Evolutionary conservation across 1,140 invertebrate species (phyloP).

Genomic region (Andrena cerasifolii): DNA sequence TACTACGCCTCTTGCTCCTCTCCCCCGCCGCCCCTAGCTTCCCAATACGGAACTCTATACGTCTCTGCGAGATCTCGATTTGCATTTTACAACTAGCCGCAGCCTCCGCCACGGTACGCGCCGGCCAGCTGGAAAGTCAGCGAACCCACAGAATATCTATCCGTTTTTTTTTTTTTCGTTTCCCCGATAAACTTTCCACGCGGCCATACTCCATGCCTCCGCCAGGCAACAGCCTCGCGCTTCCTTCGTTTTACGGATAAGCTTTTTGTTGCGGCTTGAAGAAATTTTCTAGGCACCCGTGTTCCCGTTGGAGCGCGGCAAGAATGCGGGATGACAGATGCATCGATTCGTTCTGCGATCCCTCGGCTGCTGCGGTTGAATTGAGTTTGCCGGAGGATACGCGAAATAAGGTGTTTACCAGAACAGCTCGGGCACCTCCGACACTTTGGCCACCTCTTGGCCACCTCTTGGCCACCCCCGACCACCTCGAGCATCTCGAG

Average conservation of each 20-base stretch:
- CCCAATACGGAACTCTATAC: slow-evolving; percentile 25
- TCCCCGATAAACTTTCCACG: too few species aligned
- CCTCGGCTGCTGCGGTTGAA: slow-evolving; percentile 11
- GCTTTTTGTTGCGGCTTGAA: too few species aligned
- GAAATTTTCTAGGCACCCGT: too few species aligned
- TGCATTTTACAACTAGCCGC: slow-evolving; percentile 67
- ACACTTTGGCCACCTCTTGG: too few species aligned
- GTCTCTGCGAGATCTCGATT: slow-evolving; percentile 61
- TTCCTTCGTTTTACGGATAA: neutral
- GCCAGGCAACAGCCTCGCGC: neutral
- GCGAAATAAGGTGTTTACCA: slow-evolving; percentile 49
- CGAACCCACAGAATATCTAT: neutral
- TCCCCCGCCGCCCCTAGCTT: neutral
- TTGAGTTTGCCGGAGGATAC: slow-evolving; percentile 30
- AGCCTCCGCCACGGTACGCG: neutral
- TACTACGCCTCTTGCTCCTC: neutral
- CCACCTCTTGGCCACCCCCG: too few species aligned
- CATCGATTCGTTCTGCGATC: neutral
- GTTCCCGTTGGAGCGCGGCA: neutral
- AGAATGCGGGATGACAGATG: neutral
- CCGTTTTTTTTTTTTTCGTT: neutral
- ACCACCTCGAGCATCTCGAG: too few species aligned
- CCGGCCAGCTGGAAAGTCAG: neutral
- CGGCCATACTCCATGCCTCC: too few species aligned
- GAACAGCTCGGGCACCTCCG: too few species aligned